These are phyloP conservation scores for Nannoperca australis DNA, from an alignment of 2,797 vertebrate genomes.

Conservation along the genomic window DNA sequence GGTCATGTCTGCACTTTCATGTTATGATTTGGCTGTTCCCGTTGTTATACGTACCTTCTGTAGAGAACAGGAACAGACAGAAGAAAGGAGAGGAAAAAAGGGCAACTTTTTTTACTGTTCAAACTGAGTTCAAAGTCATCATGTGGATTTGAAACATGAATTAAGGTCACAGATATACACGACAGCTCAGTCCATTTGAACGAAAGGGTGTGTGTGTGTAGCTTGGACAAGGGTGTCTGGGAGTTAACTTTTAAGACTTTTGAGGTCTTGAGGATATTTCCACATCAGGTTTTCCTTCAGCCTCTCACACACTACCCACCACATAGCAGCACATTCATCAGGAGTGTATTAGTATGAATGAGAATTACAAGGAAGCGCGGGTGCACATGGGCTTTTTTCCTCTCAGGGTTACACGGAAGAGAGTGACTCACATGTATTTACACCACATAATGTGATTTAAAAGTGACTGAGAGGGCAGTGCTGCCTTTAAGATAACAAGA, in stretches of 20 bases:
- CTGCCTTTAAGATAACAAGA: conserved; percentile 61
- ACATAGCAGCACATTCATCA: conserved; percentile 60
- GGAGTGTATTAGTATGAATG: conserved; percentile 69
- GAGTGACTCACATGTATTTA: conserved; percentile 67
- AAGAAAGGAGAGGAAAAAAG: conserved; percentile 51
- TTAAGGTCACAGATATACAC: conserved; percentile 68
- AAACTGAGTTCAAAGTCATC: conserved; percentile 78
- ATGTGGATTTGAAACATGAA: conserved; percentile 71
- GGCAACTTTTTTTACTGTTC: conserved; percentile 40
- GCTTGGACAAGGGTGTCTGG: conserved; percentile 45
- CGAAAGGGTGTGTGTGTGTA: conserved; percentile 18
- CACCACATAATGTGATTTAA: conserved; percentile 77
- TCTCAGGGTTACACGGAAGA: conserved; percentile 59
- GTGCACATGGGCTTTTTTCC: conserved; percentile 30
- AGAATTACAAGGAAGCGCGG: conserved; percentile 56
- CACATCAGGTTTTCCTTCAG: conserved; percentile 66
- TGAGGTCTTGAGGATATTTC: conserved; percentile 70
- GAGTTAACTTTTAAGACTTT: conserved; percentile 65
- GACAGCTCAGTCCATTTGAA: conserved; percentile 46
- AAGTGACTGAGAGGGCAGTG: conserved; percentile 77
- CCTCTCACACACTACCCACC: conserved; percentile 53
- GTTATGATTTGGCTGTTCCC: conserved; percentile 75
- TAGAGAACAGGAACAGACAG: conserved; percentile 61
- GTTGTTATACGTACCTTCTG: conserved; percentile 57
- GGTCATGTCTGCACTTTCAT: conserved; percentile 76